Percentiles rank a stretch among this genome's conserved stretches.
phyloP scores from a whole-genome alignment of 2,888 invertebrate species.

The Sisyra nigra region DNA sequence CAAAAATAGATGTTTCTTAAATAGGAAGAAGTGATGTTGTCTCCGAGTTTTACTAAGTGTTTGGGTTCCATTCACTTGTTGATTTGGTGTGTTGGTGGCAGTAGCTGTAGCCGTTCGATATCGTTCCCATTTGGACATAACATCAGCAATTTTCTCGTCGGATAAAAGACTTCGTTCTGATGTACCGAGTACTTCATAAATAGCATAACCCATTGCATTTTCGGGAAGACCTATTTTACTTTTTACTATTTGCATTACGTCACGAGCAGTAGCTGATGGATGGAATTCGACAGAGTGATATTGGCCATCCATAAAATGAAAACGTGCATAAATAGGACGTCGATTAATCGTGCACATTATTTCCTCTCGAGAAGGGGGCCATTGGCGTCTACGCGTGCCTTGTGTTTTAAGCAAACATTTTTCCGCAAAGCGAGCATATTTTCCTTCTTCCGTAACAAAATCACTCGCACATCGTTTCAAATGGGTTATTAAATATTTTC shows the following conservation, averaged over 20 bases:
- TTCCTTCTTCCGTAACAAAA: constrained; percentile 82
- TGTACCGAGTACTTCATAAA: constrained; percentile 81
- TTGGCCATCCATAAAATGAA: constrained; percentile 86
- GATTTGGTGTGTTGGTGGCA: constrained; percentile 19
- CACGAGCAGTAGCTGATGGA: constrained; percentile 79
- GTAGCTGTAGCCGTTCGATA: constrained; percentile 57
- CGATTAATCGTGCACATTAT: constrained; percentile 84
- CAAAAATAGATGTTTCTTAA: constrained; percentile 71
- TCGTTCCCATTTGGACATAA: constrained; percentile 90
- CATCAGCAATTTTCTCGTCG: constrained; percentile 84
- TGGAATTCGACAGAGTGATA: constrained; percentile 92
- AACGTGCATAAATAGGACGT: constrained; percentile 77
- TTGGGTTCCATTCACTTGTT: constrained; percentile 27
- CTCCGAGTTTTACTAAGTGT: constrained; percentile 32
- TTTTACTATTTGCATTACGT: constrained; percentile 74
- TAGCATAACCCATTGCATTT: constrained; percentile 69
- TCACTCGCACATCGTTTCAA: constrained; percentile 77
- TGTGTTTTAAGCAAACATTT: constrained; percentile 61
- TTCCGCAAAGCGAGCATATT: constrained; percentile 84
- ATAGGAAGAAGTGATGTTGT: constrained; percentile 51
- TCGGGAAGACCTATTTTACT: constrained; percentile 77
- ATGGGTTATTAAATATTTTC: constrained; percentile 78
- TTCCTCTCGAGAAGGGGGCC: constrained; percentile 85
- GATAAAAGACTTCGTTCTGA: constrained; percentile 71
- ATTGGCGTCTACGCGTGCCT: constrained; percentile 64